Conservation (phyloP, 2,113 vertebrate genomes). For the Chaetorhynchus papuensis region DNA sequence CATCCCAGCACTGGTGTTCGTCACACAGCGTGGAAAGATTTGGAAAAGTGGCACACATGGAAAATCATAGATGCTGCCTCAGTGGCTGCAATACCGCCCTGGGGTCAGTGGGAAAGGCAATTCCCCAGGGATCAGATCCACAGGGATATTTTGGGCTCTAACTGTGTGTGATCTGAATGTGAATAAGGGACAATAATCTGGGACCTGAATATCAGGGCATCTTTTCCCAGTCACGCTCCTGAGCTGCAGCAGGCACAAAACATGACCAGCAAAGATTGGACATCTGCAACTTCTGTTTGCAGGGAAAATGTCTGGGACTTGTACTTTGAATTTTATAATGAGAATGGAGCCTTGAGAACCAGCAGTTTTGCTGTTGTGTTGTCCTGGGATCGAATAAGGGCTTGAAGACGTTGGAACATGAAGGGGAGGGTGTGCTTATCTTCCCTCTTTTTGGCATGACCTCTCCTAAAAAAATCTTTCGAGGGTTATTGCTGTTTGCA, state of each 20-base stretch:
- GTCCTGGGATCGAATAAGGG: neutral
- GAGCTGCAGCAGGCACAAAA: neutral
- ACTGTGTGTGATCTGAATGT: neutral
- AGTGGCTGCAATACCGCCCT: neutral
- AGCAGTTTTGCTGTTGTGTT: neutral
- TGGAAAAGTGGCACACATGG: neutral
- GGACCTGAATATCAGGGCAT: neutral
- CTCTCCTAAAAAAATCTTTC: neutral
- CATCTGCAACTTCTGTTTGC: neutral
- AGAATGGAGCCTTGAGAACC: neutral
- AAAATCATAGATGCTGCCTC: neutral
- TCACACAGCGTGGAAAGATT: neutral
- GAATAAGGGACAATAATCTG: neutral
- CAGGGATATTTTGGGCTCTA: neutral
- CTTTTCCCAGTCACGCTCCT: neutral
- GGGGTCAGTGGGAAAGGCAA: neutral
- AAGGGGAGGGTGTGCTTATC: neutral
- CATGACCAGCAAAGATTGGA: rapidly evolving
- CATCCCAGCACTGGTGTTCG: neutral
- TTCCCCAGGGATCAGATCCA: neutral
- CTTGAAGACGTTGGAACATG: neutral
- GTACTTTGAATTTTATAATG: neutral
- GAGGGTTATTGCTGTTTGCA: neutral
- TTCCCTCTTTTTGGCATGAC: neutral
- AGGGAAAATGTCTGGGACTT: neutral